phyloP scores from a whole-genome alignment of 2,113 vertebrate species.

The Oriolus oriolus region DNA sequence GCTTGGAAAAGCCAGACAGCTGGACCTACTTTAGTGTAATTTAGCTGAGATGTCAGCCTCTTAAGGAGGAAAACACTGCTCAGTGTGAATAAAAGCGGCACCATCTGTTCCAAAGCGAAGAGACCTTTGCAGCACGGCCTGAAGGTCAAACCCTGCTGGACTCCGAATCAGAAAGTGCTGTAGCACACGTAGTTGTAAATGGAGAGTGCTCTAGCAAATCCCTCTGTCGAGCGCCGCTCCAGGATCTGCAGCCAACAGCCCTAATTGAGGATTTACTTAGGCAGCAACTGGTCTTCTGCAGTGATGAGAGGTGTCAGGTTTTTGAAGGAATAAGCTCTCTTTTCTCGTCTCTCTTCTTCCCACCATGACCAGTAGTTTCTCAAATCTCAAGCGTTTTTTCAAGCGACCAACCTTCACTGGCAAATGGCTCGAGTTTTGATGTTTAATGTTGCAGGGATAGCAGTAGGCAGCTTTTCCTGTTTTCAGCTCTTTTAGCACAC shows the following conservation, averaged over 20 bases:
- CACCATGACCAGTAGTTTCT: slow-evolving; percentile 30
- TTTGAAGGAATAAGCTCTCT: slow-evolving; percentile 18
- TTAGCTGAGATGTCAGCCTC: not conserved
- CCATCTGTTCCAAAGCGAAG: not conserved
- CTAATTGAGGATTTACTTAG: slow-evolving; percentile 11
- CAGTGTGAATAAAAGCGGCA: slow-evolving; percentile 4
- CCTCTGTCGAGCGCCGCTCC: rapidly evolving
- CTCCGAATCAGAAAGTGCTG: not conserved
- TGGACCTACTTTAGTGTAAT: not conserved
- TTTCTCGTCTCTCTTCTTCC: not conserved
- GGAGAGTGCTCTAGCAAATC: not conserved
- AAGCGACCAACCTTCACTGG: slow-evolving; percentile 29
- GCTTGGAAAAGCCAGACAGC: not conserved
- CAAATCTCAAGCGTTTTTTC: slow-evolving; percentile 45
- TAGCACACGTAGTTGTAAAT: not conserved
- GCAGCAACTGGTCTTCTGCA: not conserved
- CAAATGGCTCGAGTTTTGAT: slow-evolving; percentile 61
- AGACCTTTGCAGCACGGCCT: not conserved
- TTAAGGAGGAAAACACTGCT: not conserved
- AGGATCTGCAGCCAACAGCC: not conserved
- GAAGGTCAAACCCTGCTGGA: slow-evolving; percentile 28
- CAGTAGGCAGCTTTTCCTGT: slow-evolving; percentile 57
- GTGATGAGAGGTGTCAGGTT: not conserved
- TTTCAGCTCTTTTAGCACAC: slow-evolving; percentile 62
- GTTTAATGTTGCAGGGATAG: slow-evolving; percentile 55